These are phyloP conservation scores for Cryptomyrus ogoouensis DNA, from an alignment of 2,113 vertebrate genomes.

Conservation along the genomic window DNA sequence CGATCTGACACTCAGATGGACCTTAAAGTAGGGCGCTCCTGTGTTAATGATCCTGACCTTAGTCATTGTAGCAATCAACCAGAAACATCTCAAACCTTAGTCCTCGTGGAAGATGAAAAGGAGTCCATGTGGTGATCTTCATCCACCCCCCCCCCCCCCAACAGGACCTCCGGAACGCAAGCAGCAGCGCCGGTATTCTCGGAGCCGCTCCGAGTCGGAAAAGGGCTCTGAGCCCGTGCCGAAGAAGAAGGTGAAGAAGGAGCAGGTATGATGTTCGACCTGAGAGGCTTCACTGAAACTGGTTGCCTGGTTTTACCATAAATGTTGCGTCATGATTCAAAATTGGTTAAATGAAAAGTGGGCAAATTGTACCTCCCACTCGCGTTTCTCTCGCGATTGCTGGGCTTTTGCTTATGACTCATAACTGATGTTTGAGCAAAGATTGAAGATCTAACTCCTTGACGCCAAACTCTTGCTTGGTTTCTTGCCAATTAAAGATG, in stretches of 20 bases:
- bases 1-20: background rate
- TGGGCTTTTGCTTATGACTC: background rate
- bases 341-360: background rate
- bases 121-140: background rate
- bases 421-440: background rate
- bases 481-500: background rate
- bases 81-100: background rate
- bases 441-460: background rate
- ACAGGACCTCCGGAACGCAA: slow-evolving; percentile 82
- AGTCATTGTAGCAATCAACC: background rate
- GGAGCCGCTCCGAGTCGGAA: slow-evolving; percentile 95
- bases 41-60: background rate
- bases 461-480: background rate
- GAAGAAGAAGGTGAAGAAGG: slow-evolving; percentile 99
- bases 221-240: slow-evolving; percentile 85
- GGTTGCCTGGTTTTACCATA: background rate
- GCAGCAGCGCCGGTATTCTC: slow-evolving; percentile 84
- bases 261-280: slow-evolving; percentile 69
- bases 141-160: background rate
- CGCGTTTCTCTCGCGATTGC: background rate
- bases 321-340: background rate
- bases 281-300: background rate
- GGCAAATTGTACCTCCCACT: background rate
- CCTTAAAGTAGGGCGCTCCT: background rate
- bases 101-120: background rate